phyloP scores from a whole-genome alignment of 2,797 vertebrate genomes.

The Ispidina lecontei region DNA sequence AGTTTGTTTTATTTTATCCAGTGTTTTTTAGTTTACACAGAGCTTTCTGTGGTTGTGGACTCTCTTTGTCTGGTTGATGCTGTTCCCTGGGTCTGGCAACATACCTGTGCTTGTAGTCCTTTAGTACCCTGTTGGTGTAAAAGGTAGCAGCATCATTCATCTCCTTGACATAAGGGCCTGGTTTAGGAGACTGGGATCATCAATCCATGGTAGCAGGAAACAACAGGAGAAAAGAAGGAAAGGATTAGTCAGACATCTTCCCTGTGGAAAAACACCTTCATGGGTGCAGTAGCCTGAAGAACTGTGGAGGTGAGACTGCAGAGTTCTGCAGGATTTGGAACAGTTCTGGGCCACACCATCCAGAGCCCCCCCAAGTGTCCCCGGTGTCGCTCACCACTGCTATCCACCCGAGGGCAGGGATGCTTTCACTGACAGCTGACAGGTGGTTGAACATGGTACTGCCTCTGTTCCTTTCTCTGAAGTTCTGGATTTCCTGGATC shows the following conservation, averaged over 20 bases:
- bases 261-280: neutral
- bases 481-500: constrained; percentile 94
- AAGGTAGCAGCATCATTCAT: constrained; percentile 98
- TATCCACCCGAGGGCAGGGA: constrained; percentile 96
- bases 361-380: neutral
- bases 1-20: neutral
- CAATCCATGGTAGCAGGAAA: constrained; percentile 68
- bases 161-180: constrained; percentile 97
- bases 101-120: constrained; percentile 96
- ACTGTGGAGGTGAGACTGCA: neutral
- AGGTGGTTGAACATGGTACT: constrained; percentile 95
- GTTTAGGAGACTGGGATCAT: constrained; percentile 89
- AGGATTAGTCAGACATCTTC: constrained; percentile 35
- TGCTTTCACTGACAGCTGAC: constrained; percentile 95
- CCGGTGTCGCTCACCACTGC: constrained; percentile 86
- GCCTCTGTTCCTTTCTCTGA: constrained; percentile 93
- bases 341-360: neutral
- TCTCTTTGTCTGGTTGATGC: neutral
- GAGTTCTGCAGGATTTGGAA: neutral
- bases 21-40: neutral
- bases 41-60: neutral
- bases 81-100: constrained; percentile 51
- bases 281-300: neutral
- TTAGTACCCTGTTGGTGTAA: constrained; percentile 98
- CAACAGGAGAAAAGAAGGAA: constrained; percentile 64